Base-by-base conservation (phyloP, 2,888 invertebrate species). In the Esperia sulphurella region DNA sequence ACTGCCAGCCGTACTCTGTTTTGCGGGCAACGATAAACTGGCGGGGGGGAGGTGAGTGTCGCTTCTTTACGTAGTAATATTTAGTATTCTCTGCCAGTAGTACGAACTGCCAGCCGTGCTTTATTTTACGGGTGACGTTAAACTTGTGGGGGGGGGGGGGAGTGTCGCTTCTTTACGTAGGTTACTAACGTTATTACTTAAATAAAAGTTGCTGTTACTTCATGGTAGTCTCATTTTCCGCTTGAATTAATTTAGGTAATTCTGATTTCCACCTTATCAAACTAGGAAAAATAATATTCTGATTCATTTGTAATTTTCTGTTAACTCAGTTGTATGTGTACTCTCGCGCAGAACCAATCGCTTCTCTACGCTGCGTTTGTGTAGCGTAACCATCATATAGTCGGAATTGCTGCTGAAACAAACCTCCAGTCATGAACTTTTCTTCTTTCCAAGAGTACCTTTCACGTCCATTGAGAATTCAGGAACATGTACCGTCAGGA, bases 271-370 rank as follows among this genome's bases (percentile, higher is more conserved):
- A 39, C n/a, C 43, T 50, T 46, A 48, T 45, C 47, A 44, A 14
- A 12, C 10, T 28, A 6, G 10, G 10, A n/a, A 35, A 41, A 35
- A 30, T 28, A 44, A 41, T 14, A 46, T 14, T 44, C 38, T 28
- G 30, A 45, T 10, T 42, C 33, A 33, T 46, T 52, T 45, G 49
- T 46, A 43, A 29, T 46, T 41, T 41, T 45, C 39, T 45, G 41
- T 50, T 39, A 43, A 43, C 29, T 43, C 38, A 9, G 14, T 31
- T 43, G 37, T 45, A 40, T 43, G 40, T 37, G 12, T 41, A 14
- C 9, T 37, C 28, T 14, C 30, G 43, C 28, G 45, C 49, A 40
- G 4, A 41, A 38, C 51, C 14, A 52, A 52, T 52, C 41, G 46
- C 7, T 52, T 52, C 21, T 37, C 41, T 29, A 45, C 48, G 51